Percentiles rank a stretch among this genome's conserved stretches.
These are phyloP conservation scores for Temnothorax longispinosus DNA, from an alignment of 1,140 invertebrate species.

Conservation along the genomic window DNA sequence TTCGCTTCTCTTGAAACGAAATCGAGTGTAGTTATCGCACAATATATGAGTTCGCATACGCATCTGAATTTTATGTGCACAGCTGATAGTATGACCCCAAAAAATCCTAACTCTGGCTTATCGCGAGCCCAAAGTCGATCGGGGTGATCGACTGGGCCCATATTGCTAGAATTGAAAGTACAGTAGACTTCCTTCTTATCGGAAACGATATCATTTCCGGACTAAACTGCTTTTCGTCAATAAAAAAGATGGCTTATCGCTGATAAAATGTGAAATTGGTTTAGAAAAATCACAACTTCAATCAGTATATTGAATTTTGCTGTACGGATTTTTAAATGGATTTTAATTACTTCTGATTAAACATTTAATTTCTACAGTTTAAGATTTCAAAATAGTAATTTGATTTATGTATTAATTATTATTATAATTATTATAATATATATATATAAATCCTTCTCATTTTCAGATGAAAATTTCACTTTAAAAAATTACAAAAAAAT, in stretches of 20 bases:
- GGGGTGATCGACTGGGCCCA: not conserved
- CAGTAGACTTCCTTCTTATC: conserved; percentile 54
- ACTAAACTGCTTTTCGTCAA: conserved; percentile 11
- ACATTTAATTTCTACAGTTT: not conserved
- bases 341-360: not conserved
- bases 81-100: conserved; percentile 83
- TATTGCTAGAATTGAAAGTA: conserved; percentile 37
- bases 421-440: not conserved
- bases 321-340: not conserved
- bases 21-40: not conserved
- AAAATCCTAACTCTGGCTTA: conserved; percentile 66
- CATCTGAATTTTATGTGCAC: conserved; percentile 79
- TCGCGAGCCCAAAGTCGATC: conserved; percentile 47
- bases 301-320: not conserved
- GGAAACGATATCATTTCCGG: conserved; percentile 23
- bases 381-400: conserved; percentile 5
- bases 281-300: conserved; percentile 1
- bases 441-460: not conserved
- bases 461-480: not conserved
- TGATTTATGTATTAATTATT: conserved; percentile 12
- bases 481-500: conserved; percentile 20
- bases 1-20: conserved; percentile 28
- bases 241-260: not conserved
- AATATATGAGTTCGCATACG: conserved; percentile 10
- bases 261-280: conserved; percentile 16